Base-by-base conservation (phyloP, 2,113 vertebrate species). In the Mus pahari region DNA sequence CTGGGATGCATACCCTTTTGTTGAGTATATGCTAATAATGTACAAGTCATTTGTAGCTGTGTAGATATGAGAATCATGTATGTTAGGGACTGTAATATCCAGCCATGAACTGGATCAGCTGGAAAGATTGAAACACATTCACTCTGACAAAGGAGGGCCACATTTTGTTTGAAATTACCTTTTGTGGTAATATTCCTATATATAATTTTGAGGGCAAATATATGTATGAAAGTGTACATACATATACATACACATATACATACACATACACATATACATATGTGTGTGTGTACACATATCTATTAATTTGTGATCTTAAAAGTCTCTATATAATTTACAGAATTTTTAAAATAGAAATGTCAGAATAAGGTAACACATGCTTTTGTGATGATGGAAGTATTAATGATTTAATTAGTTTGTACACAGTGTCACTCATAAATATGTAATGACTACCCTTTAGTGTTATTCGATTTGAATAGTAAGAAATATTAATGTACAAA, bases 321-420 rank as follows among this genome's bases (percentile, higher is more conserved):
- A 3, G 0, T 11, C 60, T 90, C 96, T 36, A 84, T 84, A 2
- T 90, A 53, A 62, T n/a, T 22, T 94, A 31, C 0, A 75, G 33
- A 82, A 24, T 66, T 11, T 60, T 95, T 95, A 79, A 79, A 2
- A 2, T 19, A 74, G 28, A 92, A 92, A 45, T 86, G 16, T 33
- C 77, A 11, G 64, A 53, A 77, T 90, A 91, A 71, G 42, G 87
- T 87, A 89, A 91, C 89, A 91, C 86, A 66, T 3, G 79, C 4
- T 66, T 14, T 64, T 42, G 36, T 60, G 31, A 89, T 58, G 13
- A 36, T 66, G 4, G 87, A 81, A 87, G 33, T 39, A 75, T 62
- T 88, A 82, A 92, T 73, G 7, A 79, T 2, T 87, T 14, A 28
- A 45, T 6, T 83, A 13, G 39, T 90, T 60, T 83, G 0, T 16